Base-by-base conservation (phyloP, 2,888 invertebrate species). In the Limnephilus marmoratus region DNA sequence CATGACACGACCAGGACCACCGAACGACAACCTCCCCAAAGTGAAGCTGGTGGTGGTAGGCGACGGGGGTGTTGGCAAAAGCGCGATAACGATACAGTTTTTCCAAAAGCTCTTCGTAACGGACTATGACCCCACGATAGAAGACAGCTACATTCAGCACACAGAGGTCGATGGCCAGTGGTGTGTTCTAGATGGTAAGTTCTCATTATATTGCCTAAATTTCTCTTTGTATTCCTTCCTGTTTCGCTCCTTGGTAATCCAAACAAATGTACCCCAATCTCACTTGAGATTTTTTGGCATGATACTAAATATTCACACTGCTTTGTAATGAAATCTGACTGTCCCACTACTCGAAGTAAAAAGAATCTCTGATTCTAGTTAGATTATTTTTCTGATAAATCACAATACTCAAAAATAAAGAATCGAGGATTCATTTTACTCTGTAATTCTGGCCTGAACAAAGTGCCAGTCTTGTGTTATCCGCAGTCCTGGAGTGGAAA, bases 31-130 rank as follows among this genome's bases (percentile, higher is more conserved):
- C 95, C 95, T 97, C 94, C 97, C 97, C 93, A 97, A 96, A 96
- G 98, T 98, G 95, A 99, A 99, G 95, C 95, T 99, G 94, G 99
- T 99, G 93, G 99, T 99, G 93, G 98, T 99, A 34, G 99, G 99
- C 9, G 99, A 99, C 95, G 99, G 99, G 94, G 99, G 99, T 94
- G 99, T 99, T 91, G 99, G 99, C 94, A 99, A 99, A 96, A 98
- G 98, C 94, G 98, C 99, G n/a, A 97, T 99, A 94, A 99, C 99
- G n/a, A 99, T 99, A 95, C 98, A 99, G 96, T 98, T 98, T 96
- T 99, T 99, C 95, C 99, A 99, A 96, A 98, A 98, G 95, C 96
- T 99, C 94, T 99, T 99, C 95, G 98, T 99, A 93, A 98, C 98
- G 0, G 99, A 99, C 95, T 99, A 99, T 94, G 99, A 99, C 96